Base-by-base conservation (phyloP, 2,888 invertebrate genomes). In the Mechanitis messenoides region DNA sequence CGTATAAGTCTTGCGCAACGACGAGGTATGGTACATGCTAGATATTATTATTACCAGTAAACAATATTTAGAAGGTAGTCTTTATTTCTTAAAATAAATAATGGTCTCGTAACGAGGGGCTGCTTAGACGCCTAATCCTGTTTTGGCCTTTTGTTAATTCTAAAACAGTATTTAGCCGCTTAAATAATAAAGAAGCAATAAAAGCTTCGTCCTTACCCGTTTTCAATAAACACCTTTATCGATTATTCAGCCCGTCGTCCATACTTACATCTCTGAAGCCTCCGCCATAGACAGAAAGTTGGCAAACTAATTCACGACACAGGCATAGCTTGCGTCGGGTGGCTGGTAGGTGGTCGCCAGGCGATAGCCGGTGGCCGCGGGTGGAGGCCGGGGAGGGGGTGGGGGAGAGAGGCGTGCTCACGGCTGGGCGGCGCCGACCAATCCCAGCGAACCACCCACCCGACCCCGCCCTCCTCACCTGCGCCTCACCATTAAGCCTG, bases 191-290 rank as follows among this genome's bases (percentile, higher is more conserved):
- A 88, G 85, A 85, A 85, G 87, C 86, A 85, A 86, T 88, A 87
- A 88, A 85, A 84, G 84, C 84, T 81, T 79, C 84, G 81, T 85
- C 85, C 84, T 87, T 84, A 88, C 84, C 87, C 87, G 86, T 87
- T 88, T 89, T 89, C 89, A 90, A 90, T 89, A 90, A 90, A 90
- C 89, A 89, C 89, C 89, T 89, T 87, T 90, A 90, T 90, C 88
- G 89, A 90, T 90, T 90, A 90, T 90, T 89, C 88, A 88, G 85
- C 78, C 78, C 83, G 85, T 77, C 87, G 85, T 87, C 88, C 86
- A 88, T 89, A 89, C 89, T 88, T 88, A 90, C 88, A 87, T 83
- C 80, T 81, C 80, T 81, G 79, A 81, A 83, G 86, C 86, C 87
- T 83, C 83, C 87, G 87, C 87, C 87, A 89, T 88, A 88, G 89